A percentile compares a stretch with the other conserved stretches of the same genome.
Evolutionary conservation across 1,140 invertebrate genomes (phyloP).

Genomic region (Proctacanthus coquilletti): DNA sequence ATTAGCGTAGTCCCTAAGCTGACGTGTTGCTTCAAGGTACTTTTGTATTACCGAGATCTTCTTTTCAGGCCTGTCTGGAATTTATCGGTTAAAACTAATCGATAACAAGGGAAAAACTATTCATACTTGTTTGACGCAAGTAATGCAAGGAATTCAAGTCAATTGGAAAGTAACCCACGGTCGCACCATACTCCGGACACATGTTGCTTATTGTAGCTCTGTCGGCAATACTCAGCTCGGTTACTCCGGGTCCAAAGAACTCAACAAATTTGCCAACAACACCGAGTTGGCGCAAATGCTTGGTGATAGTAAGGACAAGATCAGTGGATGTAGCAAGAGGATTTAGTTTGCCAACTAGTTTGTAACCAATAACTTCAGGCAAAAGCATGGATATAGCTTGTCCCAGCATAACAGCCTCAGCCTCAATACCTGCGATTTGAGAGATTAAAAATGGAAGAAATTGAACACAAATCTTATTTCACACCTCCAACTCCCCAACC

Average conservation of each 20-base stretch:
- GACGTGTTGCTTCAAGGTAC: constrained; percentile 65
- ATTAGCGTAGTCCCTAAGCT: constrained; percentile 76
- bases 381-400: constrained; percentile 94
- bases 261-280: constrained; percentile 98
- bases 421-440: constrained; percentile 51
- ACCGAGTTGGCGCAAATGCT: constrained; percentile 85
- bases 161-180: constrained; percentile 90
- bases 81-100: not conserved
- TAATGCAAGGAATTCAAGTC: constrained; percentile 77
- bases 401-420: constrained; percentile 83
- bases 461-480: not conserved
- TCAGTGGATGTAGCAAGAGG: constrained; percentile 91
- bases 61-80: constrained; percentile 59
- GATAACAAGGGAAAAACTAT: not conserved
- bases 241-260: constrained; percentile 90
- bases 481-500: constrained; percentile 47
- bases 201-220: constrained; percentile 90
- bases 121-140: constrained; percentile 72
- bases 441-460: constrained; percentile 4
- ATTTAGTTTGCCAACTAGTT: constrained; percentile 63
- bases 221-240: constrained; percentile 84
- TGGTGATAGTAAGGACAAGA: constrained; percentile 93
- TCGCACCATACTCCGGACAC: constrained; percentile 97
- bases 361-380: constrained; percentile 92
- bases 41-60: constrained; percentile 72